These are phyloP conservation scores for Menura novaehollandiae DNA, from an alignment of 2,113 vertebrate species.

Conservation along the genomic window DNA sequence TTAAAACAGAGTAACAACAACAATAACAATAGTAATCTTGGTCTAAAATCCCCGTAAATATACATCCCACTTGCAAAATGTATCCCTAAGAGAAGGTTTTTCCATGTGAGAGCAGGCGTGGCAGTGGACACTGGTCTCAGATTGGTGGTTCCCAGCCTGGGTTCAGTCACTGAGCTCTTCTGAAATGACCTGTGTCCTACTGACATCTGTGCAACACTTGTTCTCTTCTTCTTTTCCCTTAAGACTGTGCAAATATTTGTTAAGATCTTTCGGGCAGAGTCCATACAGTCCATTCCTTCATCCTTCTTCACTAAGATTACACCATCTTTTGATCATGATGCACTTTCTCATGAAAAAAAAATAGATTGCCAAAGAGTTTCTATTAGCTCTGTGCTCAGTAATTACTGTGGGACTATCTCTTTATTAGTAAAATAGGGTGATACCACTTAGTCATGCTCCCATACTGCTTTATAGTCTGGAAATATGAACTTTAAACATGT, in stretches of 20 bases:
- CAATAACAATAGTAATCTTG: not conserved
- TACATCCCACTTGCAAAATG: not conserved
- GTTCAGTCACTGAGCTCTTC: not conserved
- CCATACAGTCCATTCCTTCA: not conserved
- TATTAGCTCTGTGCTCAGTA: not conserved
- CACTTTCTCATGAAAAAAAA: not conserved
- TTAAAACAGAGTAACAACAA: not conserved
- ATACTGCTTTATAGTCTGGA: not conserved
- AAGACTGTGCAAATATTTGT: not conserved
- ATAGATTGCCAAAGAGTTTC: not conserved
- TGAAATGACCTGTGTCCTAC: not conserved
- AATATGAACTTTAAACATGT: not conserved
- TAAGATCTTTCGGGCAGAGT: not conserved
- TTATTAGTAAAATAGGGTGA: not conserved
- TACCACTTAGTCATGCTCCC: not conserved
- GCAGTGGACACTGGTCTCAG: not conserved
- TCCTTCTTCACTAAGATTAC: not conserved
- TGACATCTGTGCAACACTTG: not conserved
- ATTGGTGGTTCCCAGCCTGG: not conserved
- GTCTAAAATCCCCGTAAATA: not conserved
- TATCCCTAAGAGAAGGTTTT: not conserved
- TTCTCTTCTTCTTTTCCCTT: not conserved
- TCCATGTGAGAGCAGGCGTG: not conserved
- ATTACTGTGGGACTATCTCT: not conserved
- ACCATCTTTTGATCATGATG: not conserved